phyloP scores from a whole-genome alignment of 2,797 vertebrate genomes.

The Peromyscus melanophrys region DNA sequence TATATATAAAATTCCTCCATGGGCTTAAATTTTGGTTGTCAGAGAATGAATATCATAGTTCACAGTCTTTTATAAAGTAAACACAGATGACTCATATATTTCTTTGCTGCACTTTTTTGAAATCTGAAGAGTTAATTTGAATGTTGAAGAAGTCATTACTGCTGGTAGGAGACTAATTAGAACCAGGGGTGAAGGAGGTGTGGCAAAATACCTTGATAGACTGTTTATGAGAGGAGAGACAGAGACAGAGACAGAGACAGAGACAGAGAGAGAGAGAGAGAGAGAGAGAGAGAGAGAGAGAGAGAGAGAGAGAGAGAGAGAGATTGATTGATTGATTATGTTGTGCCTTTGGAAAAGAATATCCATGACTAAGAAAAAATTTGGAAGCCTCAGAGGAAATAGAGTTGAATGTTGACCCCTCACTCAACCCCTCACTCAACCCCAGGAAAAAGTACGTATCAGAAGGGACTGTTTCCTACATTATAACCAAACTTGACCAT shows the following conservation, averaged over 20 bases:
- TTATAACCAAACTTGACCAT: neutral
- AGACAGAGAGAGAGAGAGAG: too few species aligned
- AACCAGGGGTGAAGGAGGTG: neutral
- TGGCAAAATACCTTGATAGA: neutral
- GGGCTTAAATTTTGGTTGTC: neutral
- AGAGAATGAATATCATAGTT: conserved; percentile 29
- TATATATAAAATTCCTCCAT: neutral
- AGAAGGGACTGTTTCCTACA: neutral
- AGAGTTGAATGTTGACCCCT: neutral
- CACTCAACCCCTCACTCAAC: neutral
- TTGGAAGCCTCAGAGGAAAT: neutral
- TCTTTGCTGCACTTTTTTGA: conserved; percentile 49
- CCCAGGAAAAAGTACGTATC: neutral
- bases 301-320: too few species aligned
- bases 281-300: too few species aligned
- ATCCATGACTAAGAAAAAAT: neutral
- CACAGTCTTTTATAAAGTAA: conserved; percentile 51
- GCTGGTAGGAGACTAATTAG: neutral
- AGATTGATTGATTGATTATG: neutral
- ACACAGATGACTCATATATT: neutral
- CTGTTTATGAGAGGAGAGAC: neutral
- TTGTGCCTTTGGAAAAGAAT: conserved; percentile 23
- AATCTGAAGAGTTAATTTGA: conserved; percentile 33
- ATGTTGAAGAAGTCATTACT: conserved; percentile 2
- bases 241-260: neutral